Evolutionary conservation across 1,140 invertebrate species (phyloP), one percentile per base, ranked within the genome.

Genomic region (Fopius arisanus): DNA sequence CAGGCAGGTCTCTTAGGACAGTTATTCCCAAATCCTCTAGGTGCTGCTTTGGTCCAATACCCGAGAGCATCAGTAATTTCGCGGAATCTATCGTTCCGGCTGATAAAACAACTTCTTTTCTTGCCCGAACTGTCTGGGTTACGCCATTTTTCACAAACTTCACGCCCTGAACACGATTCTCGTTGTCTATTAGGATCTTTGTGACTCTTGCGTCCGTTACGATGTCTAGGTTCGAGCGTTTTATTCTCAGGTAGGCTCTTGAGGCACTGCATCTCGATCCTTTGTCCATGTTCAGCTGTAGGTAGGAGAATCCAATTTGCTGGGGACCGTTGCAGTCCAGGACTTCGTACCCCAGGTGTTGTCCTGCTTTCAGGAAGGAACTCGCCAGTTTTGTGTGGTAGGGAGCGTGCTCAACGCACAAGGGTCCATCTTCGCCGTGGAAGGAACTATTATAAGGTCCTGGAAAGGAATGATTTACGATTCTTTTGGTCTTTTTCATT

Each of bases 11-110:
- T 79, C 92, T 86, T 9, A 95, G 83, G 0, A 93, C 84, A 0
- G 90, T 87, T 23, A 96, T 92, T 0, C 91, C 91, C 0, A 95
- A 83, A 23, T 92, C 89, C 54, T 91, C 83, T 3, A 97, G 85
- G 76, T 95, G 91, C 21, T 91, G 85, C 70, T 81, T 89, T 0
- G 93, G 93, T 4, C 94, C 94, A 29, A 95, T 90, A n/a, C 94
- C 94, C 1, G 93, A 94, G 0, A 94, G 78, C 90, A 95, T 92
- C 0, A 96, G 82, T 9, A 96, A 71, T 77, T 93, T 91, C 1
- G 93, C 91, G 0, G 92, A 90, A 76, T 93, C 92, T 14, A 94
- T 90, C 0, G 91, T 88, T 5, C 93, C 93, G 0, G 91, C 92
- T 0, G 92, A 92, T 12, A 94, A 62, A 33, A 94, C 89, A 0